Percentiles rank a stretch among this genome's conserved stretches.
Evolutionary conservation across 2,113 vertebrate genomes (phyloP).

Genomic region (Egretta garzetta): DNA sequence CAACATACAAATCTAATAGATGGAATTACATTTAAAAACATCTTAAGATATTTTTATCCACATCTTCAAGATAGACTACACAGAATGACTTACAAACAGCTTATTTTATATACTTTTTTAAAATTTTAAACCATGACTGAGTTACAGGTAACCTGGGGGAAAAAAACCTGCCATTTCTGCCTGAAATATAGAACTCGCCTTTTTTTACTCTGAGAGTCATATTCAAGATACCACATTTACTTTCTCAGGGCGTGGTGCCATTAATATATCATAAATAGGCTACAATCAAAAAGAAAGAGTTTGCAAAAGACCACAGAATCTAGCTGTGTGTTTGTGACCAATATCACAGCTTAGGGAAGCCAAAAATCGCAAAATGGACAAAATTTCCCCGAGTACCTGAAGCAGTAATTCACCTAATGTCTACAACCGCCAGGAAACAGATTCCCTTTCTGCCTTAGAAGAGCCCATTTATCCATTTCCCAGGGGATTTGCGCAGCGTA

Average conservation of each 20-base stretch:
- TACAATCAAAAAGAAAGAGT: background rate
- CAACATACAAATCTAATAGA: background rate
- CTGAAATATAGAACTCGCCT: background rate
- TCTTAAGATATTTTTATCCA: background rate
- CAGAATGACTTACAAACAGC: background rate
- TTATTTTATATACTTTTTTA: background rate
- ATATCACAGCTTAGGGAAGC: background rate
- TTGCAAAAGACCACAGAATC: no score
- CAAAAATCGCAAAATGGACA: background rate
- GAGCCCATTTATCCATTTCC: conserved; percentile 50
- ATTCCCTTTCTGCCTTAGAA: background rate
- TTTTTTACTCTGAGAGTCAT: background rate
- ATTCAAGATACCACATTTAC: background rate
- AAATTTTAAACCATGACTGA: background rate
- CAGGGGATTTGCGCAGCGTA: conserved; percentile 25
- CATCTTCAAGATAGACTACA: background rate
- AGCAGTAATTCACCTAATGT: background rate
- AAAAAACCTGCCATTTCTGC: background rate
- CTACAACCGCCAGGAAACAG: background rate
- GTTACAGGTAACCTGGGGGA: background rate
- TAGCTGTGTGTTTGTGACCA: background rate
- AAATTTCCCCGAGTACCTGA: conserved; percentile 37
- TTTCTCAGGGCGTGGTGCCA: background rate
- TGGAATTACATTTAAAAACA: background rate
- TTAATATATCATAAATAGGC: background rate